Conservation (phyloP, 2,888 invertebrate genomes). For the Xanthorhoe designata region DNA sequence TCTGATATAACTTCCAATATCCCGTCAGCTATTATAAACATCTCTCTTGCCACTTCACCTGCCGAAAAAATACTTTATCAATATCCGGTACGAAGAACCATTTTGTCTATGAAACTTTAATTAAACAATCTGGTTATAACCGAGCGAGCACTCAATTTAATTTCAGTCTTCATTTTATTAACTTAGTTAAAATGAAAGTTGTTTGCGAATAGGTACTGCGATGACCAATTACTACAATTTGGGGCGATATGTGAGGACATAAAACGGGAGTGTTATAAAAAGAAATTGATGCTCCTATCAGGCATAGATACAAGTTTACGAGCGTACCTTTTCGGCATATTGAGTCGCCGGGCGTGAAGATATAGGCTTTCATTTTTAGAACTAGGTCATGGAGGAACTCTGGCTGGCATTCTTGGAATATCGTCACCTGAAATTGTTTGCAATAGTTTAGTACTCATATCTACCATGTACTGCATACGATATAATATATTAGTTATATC, state of each 20-base stretch:
- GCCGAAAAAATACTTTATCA: constrained; percentile 19
- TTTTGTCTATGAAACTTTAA: not conserved
- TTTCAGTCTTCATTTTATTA: no score
- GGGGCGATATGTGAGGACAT: constrained; percentile 7
- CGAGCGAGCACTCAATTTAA: not conserved
- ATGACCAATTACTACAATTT: constrained; percentile 15
- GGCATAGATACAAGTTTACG: constrained; percentile 27
- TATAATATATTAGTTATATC: no score
- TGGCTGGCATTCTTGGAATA: constrained; percentile 98
- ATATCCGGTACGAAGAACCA: not conserved
- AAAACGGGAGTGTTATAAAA: constrained; percentile 11
- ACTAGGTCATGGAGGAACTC: constrained; percentile 98
- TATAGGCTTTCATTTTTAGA: constrained; percentile 98
- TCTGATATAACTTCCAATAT: constrained; percentile 98
- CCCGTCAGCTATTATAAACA: constrained; percentile 99
- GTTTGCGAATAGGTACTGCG: not conserved
- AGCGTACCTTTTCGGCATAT: constrained; percentile 94
- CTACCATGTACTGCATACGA: no score
- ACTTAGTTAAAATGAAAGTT: not conserved
- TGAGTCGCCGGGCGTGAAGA: constrained; percentile 98
- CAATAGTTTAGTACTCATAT: not conserved
- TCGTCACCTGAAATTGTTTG: constrained; percentile 90
- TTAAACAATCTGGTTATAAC: not conserved
- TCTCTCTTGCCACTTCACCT: constrained; percentile 96
- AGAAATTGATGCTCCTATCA: constrained; percentile 25